Percentiles rank a stretch among this genome's conserved stretches.
These are phyloP conservation scores for Poeciliopsis turneri DNA, from an alignment of 2,797 vertebrate genomes.

Conservation along the genomic window DNA sequence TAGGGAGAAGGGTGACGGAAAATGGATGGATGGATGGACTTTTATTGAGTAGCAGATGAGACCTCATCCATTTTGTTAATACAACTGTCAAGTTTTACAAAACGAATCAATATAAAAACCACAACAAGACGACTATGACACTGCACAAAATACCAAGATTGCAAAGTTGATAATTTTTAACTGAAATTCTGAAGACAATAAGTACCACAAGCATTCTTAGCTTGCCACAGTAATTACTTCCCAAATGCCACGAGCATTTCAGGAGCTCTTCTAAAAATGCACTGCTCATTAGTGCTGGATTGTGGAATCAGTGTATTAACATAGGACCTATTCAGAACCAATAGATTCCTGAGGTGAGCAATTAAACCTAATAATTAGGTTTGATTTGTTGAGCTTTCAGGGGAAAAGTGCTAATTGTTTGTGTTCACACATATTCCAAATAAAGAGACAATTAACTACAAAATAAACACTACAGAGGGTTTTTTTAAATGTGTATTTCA, in stretches of 20 bases:
- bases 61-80: not conserved
- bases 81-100: not conserved
- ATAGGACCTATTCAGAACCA: slow-evolving; percentile 2
- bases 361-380: not conserved
- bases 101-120: not conserved
- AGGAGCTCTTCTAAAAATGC: not conserved
- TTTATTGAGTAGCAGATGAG: not conserved
- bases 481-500: slow-evolving; percentile 48
- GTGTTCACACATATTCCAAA: slow-evolving; percentile 2
- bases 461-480: slow-evolving; percentile 29
- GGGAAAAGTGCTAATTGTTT: slow-evolving; percentile 6
- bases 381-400: not conserved
- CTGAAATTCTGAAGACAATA: not conserved
- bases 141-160: not conserved
- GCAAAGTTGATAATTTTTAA: not conserved
- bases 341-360: not conserved
- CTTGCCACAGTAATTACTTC: not conserved
- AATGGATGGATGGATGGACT: too few relatives aligned
- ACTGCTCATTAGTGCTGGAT: slow-evolving; percentile 3
- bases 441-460: slow-evolving; percentile 22
- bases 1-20: too few relatives aligned
- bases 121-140: not conserved
- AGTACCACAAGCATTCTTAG: not conserved
- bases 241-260: slow-evolving; percentile 3
- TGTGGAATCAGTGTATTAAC: not conserved